phyloP scores from a whole-genome alignment of 2,797 vertebrate genomes.

The Gallinago stenura region DNA sequence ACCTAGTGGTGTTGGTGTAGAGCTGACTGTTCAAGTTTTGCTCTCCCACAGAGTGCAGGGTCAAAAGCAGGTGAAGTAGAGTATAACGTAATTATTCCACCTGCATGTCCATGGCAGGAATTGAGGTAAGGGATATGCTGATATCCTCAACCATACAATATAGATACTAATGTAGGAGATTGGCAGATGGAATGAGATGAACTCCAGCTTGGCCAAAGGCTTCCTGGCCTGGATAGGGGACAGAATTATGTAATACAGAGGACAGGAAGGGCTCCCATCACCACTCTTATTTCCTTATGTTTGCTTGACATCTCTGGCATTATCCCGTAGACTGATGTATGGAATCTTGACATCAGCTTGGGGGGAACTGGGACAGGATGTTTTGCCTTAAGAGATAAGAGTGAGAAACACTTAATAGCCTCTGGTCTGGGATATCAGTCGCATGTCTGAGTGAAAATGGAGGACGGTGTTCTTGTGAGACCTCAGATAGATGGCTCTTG shows the following conservation, averaged over 20 bases:
- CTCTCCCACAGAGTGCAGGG: neutral
- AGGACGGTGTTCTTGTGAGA: neutral
- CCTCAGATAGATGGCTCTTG: neutral
- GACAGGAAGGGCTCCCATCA: neutral
- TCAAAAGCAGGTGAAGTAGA: neutral
- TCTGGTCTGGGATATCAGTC: neutral
- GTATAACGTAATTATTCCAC: neutral
- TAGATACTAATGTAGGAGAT: fast-evolving
- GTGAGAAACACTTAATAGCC: neutral
- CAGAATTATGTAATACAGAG: neutral
- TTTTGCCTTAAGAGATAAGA: neutral
- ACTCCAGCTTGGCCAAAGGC: neutral
- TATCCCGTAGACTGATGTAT: neutral
- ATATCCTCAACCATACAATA: neutral
- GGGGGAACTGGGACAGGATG: neutral
- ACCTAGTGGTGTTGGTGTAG: neutral
- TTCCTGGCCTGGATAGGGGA: neutral
- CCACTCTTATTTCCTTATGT: fast-evolving
- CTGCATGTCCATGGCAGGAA: neutral
- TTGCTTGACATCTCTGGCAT: fast-evolving
- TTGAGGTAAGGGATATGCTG: neutral
- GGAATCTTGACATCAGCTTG: neutral
- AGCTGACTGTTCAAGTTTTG: neutral
- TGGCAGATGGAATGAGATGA: neutral
- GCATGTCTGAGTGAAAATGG: neutral